Evolutionary conservation across 2,113 vertebrate species (phyloP), one percentile per base, ranked within the genome.

Genomic region (Sphyrna mokarran): DNA sequence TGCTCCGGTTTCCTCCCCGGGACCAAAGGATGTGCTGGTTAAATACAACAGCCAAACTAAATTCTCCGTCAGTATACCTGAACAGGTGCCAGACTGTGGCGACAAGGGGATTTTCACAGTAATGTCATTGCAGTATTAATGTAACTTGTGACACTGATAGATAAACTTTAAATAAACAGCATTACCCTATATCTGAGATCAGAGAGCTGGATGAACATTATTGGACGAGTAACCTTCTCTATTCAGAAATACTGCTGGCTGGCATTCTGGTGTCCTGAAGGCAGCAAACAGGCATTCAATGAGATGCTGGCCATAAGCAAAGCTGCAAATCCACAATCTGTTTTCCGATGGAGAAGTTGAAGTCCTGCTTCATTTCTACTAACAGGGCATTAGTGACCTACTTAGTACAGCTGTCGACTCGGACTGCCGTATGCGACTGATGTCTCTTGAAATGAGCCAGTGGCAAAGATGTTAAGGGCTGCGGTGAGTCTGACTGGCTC

Each of bases 341-440:
- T 61, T 54, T 61, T 14, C 26, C 9, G 37, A 91, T 22, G 58
- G 58, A 29, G 33, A 91, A 91, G 89, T 14, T 91, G 89, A 66
- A 63, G 14, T 63, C 18, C 3, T 66, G 14, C 14, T 91, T 66
- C 16, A n/a, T 33, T 16, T 61, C 37, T 58, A 8, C 58, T 91
- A 91, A 91, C 58, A 66, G 89, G 33, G 58, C 33, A 18, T 91
- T 91, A 16, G 58, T 91, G 89, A 91, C 33, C 89, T 91, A 61
- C 89, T 66, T 63, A 66, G n/a, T 87, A 8, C 43, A 54, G 40
- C 37, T 20, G 83, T 61, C 23, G 33, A 33, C 48, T 33, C 2
- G 20, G 29, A 61, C 87, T 90, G 54, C 11, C 26, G 29, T 26
- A 61, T 26, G 23, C 61, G 87, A 16, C 29, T 90, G 87, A 90